phyloP scores from a whole-genome alignment of 2,888 invertebrate species.

The Oligia fasciuncula region DNA sequence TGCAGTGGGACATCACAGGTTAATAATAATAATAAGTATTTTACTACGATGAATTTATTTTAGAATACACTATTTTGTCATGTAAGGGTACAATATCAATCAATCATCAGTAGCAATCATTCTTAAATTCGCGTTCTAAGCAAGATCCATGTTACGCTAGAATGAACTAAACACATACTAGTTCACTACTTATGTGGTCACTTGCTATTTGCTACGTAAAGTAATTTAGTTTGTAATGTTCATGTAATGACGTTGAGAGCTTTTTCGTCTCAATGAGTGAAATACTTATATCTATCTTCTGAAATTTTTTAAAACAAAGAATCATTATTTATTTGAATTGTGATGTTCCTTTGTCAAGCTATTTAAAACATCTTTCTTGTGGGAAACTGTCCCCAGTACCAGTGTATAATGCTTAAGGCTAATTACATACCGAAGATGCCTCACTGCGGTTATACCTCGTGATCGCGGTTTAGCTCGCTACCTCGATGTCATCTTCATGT shows the following conservation, averaged over 20 bases:
- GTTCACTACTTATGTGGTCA: not conserved
- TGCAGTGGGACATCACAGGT: too few relatives aligned
- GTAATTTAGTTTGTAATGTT: conserved; percentile 14
- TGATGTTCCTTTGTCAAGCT: not conserved
- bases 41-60: too few relatives aligned
- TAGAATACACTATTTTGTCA: too few relatives aligned
- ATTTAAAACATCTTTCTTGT: not conserved
- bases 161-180: not conserved
- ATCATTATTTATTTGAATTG: not conserved
- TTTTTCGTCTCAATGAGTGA: not conserved
- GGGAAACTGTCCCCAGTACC: not conserved
- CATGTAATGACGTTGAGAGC: not conserved
- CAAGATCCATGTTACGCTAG: not conserved
- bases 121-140: not conserved
- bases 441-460: not conserved
- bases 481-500: not conserved
- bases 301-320: not conserved
- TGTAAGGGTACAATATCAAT: too few relatives aligned
- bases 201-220: not conserved
- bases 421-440: not conserved
- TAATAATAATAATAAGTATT: too few relatives aligned
- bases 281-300: not conserved
- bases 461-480: not conserved
- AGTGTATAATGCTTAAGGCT: not conserved
- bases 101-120: too few relatives aligned